Evolutionary conservation across 2,113 vertebrate genomes (phyloP).

Genomic region (Porphyrio hochstetteri): DNA sequence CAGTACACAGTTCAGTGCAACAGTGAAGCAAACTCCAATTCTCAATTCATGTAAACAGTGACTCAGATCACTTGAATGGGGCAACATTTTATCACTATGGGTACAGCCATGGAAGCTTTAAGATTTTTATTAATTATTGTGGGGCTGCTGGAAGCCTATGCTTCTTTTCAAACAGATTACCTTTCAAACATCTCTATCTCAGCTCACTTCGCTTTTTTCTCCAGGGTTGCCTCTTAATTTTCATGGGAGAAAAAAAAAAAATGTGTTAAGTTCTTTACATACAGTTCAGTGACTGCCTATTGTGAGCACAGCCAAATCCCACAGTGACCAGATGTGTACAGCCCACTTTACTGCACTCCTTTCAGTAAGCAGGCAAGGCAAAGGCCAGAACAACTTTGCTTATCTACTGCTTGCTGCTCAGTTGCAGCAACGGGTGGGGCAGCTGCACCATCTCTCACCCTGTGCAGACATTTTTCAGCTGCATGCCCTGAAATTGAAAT

Average conservation of each 20-base stretch:
- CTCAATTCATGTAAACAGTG: neutral
- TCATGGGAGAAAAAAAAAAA: neutral
- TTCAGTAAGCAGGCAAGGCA: constrained; percentile 6
- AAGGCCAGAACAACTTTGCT: neutral
- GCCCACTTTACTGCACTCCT: neutral
- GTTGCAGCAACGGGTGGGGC: neutral
- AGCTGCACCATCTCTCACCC: neutral
- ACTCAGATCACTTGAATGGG: neutral
- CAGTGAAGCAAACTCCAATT: neutral
- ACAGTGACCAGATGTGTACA: neutral
- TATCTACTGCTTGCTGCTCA: constrained; percentile 6
- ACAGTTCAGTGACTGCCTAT: neutral
- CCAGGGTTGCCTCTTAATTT: neutral
- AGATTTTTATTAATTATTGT: neutral
- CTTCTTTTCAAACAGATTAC: neutral
- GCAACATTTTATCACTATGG: neutral
- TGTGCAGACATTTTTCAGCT: neutral
- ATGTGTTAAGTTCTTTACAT: neutral
- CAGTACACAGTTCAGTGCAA: neutral
- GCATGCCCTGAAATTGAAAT: constrained; percentile 32
- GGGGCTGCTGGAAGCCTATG: neutral
- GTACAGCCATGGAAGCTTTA: neutral
- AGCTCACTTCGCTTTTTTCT: neutral
- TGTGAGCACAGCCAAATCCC: neutral
- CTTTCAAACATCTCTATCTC: neutral